phyloP scores from a whole-genome alignment of 2,113 vertebrate genomes.

The Rostratula benghalensis region DNA sequence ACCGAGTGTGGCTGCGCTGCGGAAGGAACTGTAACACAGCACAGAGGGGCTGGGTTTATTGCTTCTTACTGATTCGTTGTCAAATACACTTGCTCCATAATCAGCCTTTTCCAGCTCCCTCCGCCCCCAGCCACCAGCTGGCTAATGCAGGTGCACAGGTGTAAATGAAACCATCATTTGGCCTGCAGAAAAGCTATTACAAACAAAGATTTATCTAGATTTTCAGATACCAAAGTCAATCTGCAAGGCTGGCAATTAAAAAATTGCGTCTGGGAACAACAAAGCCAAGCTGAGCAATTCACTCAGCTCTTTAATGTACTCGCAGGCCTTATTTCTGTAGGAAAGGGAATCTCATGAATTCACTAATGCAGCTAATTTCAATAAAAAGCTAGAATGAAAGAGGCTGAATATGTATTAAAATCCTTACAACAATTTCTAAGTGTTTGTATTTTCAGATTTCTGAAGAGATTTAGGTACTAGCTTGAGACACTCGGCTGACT shows the following conservation, averaged over 20 bases:
- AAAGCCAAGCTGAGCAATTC: neutral
- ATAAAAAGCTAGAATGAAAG: neutral
- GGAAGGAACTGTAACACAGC: neutral
- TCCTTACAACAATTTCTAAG: neutral
- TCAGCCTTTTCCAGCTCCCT: neutral
- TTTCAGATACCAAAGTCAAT: neutral
- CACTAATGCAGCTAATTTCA: neutral
- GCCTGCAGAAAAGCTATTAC: neutral
- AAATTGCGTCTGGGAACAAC: neutral
- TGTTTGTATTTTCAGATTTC: neutral
- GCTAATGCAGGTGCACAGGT: neutral
- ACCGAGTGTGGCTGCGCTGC: neutral
- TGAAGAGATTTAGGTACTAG: neutral
- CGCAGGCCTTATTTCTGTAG: neutral
- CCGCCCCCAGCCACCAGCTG: neutral
- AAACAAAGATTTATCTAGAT: slow-evolving; percentile 1
- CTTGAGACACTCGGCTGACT: neutral
- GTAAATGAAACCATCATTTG: neutral
- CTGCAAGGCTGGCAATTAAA: neutral
- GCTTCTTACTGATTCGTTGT: neutral
- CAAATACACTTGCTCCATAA: neutral
- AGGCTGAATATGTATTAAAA: neutral
- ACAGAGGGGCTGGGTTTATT: neutral
- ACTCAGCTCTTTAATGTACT: neutral
- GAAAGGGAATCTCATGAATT: neutral